These are phyloP conservation scores for Lagopus muta DNA, from an alignment of 2,113 vertebrate genomes.

Conservation along the genomic window DNA sequence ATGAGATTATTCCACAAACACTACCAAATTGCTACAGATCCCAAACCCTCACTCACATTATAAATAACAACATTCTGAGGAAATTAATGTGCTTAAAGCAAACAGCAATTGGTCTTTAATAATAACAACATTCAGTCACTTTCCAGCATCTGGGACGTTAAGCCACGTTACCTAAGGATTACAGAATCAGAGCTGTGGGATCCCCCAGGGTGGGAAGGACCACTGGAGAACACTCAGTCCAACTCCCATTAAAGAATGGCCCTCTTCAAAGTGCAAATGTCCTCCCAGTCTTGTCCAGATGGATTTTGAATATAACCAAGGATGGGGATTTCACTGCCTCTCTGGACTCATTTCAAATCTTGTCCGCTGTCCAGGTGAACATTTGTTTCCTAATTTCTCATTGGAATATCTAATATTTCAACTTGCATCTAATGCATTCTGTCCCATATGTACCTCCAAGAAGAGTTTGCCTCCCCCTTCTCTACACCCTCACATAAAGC, in stretches of 20 bases:
- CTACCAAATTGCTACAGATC: neutral
- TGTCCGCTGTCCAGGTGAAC: neutral
- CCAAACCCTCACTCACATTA: neutral
- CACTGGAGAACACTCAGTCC: neutral
- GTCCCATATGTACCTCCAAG: neutral
- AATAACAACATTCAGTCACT: neutral
- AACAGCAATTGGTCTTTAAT: neutral
- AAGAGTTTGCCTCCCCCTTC: neutral
- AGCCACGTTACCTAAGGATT: rapidly evolving
- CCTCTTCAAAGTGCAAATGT: neutral
- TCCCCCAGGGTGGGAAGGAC: neutral
- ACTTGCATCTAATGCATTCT: neutral
- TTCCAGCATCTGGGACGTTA: neutral
- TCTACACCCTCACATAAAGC: rapidly evolving
- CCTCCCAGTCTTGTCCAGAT: neutral
- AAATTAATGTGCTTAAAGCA: neutral
- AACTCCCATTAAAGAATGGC: neutral
- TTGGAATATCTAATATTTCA: neutral
- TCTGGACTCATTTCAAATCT: neutral
- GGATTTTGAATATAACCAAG: neutral
- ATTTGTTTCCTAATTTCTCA: neutral
- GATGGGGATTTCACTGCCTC: neutral
- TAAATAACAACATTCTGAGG: neutral
- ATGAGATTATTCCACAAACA: neutral
- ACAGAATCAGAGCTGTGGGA: neutral